Percentiles rank a stretch among this genome's conserved stretches.
These are phyloP conservation scores for Potorous gilbertii DNA, from an alignment of 2,797 vertebrate genomes.

Conservation along the genomic window DNA sequence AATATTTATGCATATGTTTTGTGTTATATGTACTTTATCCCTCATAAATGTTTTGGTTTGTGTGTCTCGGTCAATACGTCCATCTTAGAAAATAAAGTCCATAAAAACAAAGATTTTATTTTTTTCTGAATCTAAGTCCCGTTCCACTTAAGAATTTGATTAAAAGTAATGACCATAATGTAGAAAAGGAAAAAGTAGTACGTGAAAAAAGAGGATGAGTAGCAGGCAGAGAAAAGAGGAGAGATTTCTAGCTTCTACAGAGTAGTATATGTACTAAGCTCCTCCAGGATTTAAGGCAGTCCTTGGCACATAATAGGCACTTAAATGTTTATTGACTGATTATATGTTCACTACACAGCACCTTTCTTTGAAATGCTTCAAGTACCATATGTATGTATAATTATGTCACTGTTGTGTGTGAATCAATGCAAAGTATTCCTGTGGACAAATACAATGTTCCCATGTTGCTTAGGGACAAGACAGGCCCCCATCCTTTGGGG, in stretches of 20 bases:
- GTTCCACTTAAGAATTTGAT: neutral
- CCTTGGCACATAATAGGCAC: neutral
- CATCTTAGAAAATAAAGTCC: neutral
- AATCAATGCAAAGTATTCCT: neutral
- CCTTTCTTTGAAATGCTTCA: neutral
- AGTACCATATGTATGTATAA: neutral
- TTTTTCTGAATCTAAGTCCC: neutral
- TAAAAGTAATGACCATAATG: neutral
- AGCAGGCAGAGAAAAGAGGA: neutral
- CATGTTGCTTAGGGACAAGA: neutral
- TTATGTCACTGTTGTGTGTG: neutral
- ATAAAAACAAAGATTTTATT: neutral
- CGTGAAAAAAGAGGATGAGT: neutral
- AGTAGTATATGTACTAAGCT: neutral
- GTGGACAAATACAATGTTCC: neutral
- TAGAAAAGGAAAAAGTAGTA: neutral
- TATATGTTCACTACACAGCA: neutral
- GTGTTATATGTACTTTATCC: neutral
- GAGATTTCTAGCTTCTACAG: neutral
- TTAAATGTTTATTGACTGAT: neutral
- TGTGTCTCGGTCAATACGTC: neutral
- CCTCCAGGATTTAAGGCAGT: neutral
- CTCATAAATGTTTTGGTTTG: neutral
- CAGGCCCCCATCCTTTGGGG: neutral
- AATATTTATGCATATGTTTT: neutral